Conservation (phyloP, 2,888 invertebrate genomes). For the Caenorhabditis sp. region DNA sequence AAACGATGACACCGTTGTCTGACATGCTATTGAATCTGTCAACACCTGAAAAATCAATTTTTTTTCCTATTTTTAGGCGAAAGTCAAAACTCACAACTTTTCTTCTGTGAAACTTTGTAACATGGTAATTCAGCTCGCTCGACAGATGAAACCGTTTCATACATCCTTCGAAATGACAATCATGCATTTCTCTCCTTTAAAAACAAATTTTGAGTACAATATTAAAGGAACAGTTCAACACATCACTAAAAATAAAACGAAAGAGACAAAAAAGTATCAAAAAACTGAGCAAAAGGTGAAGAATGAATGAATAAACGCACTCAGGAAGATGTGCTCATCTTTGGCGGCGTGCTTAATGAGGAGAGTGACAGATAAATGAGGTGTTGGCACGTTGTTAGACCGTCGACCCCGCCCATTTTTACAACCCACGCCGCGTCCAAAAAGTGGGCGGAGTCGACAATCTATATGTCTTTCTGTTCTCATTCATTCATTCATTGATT, state of each 20-base stretch:
- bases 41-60: conserved; percentile 12
- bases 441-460: too few relatives aligned
- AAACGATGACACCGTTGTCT: conserved; percentile 17
- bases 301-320: too few relatives aligned
- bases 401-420: too few relatives aligned
- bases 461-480: too few relatives aligned
- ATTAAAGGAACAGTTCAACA: not conserved
- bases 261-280: conserved; percentile 21
- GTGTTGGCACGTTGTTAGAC: too few relatives aligned
- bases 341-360: too few relatives aligned
- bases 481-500: too few relatives aligned
- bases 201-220: not conserved
- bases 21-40: conserved; percentile 27
- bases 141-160: conserved; percentile 17
- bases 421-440: too few relatives aligned
- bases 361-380: too few relatives aligned
- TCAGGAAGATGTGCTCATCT: too few relatives aligned
- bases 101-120: conserved; percentile 22
- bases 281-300: too few relatives aligned
- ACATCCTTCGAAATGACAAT: conserved; percentile 32
- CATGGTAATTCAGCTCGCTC: conserved; percentile 31
- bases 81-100: conserved; percentile 20
- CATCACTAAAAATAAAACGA: not conserved
- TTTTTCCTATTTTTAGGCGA: not conserved
- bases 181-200: conserved; percentile 23